Base-by-base conservation (phyloP, 2,888 invertebrate genomes). In the Phasia obesa region DNA sequence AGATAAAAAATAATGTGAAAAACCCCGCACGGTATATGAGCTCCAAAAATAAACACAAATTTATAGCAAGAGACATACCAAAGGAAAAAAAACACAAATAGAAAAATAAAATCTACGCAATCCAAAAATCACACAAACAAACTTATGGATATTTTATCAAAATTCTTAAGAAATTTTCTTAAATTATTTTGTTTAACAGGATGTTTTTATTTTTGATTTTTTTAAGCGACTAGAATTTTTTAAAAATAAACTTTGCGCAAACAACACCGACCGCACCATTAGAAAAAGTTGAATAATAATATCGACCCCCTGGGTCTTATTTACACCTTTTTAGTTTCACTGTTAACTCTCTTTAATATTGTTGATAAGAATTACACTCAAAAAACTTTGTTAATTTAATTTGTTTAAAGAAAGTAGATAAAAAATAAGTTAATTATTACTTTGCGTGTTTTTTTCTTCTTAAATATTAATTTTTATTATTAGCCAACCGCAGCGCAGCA, bases 401-500 rank as follows among this genome's bases (percentile, higher is more conserved):
- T 31, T 5, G 31, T 31, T 31, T 2, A 31, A 31, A 31, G 31
- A 31, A 42, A 47, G 57, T 71, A 42, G 21, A n/a, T 25, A 17
- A n/a, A 44, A 51, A 59, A 42, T 31, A 27, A 17, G 1, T 65
- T 25, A 17, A 49, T 3, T 55, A 53, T 84, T 81, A 78, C 76
- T 83, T 73, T 84, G 35, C 49, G 57, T 49, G n/a, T 17, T 17
- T 17, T 17, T 42, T 42, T 80, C 59, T 53, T 73, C 27, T 79
- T 71, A 51, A 79, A 75, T 67, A 75, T 55, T 74, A 60, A 51
- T 60, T 59, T 75, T 23, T 78, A 70, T 77, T 85, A 82, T 84
- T 84, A 82, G 85, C 85, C 81, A 85, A 85, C 86, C 86, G 85
- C 86, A 82, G 67, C 74, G 84, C 86, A 86, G 86, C 81, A 86